Evolutionary conservation across 1,140 invertebrate genomes (phyloP).

Genomic region (Drosophila kepulauana): DNA sequence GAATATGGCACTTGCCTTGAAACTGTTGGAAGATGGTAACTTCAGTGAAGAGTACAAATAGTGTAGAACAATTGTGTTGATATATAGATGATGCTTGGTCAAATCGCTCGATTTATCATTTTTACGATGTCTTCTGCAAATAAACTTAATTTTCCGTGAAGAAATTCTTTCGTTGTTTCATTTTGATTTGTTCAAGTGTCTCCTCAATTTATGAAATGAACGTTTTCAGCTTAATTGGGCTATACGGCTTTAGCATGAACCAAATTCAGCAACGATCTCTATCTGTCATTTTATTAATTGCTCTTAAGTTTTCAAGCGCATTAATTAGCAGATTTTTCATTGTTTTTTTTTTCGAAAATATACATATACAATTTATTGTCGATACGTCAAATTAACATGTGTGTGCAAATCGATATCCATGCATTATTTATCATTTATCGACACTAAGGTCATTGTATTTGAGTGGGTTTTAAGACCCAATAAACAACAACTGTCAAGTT

Average conservation of each 20-base stretch:
- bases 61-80: no score
- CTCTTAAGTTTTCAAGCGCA: conserved; percentile 38
- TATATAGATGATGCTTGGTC: background rate
- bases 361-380: conserved; percentile 34
- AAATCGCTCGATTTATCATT: background rate
- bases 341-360: conserved; percentile 8
- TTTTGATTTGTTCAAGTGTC: conserved; percentile 19
- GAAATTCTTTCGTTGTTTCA: background rate
- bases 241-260: conserved; percentile 25
- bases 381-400: conserved; percentile 67
- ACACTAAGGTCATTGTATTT: conserved; percentile 42
- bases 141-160: background rate
- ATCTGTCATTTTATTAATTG: conserved; percentile 55
- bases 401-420: conserved; percentile 58
- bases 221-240: conserved; percentile 12
- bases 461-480: conserved; percentile 26
- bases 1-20: background rate
- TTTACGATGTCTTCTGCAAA: background rate
- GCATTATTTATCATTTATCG: conserved; percentile 41
- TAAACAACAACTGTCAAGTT: conserved; percentile 4
- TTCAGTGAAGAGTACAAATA: no score
- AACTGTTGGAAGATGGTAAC: background rate
- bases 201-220: conserved; percentile 23
- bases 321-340: conserved; percentile 70
- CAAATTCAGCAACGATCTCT: conserved; percentile 27